Evolutionary conservation across 2,797 vertebrate genomes (phyloP), one percentile per base, ranked within the genome.

Genomic region (Labeo calbasu): DNA sequence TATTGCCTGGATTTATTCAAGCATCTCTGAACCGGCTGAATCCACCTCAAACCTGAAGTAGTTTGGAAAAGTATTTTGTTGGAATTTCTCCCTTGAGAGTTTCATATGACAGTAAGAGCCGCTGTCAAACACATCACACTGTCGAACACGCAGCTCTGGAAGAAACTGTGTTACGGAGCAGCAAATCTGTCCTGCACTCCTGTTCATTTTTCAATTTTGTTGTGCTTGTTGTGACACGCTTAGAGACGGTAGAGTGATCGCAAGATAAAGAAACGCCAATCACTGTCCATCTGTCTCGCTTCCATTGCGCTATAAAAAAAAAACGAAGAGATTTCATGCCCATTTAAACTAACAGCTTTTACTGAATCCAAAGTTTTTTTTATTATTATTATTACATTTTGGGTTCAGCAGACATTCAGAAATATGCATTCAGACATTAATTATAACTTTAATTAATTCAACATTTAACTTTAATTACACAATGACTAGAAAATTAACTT

Each of bases 191-290:
- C 57, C 36, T 15, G 53, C 53, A 43, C 71, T 85, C 48, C 69
- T 75, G 77, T 81, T 81, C 84, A 75, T 81, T 80, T 75, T 80
- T 80, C 70, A 65, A 50, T 85, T 85, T 81, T 85, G 78, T 57
- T 77, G 82, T 84, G 63, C 66, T 84, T 77, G 55, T 57, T 80
- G 61, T 85, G 77, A 76, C 59, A 66, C 48, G n/a, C 50, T 75
- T 48, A 46, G 68, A 55, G 84, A 68, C 9, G 79, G 50, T 55
- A 23, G 72, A 85, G 70, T 48, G 84, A 80, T 57, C 13, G 28
- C 57, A 65, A 80, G 77, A 84, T 84, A 84, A 84, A 84, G 83
- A 79, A 66, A 71, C 51, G 77, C 76, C 83, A 84, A 65, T 84
- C 83, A 79, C 79, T 75, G 79, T 70, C 84, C 84, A 66, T 73